These are phyloP conservation scores for Idris sp. DNA, from an alignment of 1,140 invertebrate genomes.

Conservation along the genomic window DNA sequence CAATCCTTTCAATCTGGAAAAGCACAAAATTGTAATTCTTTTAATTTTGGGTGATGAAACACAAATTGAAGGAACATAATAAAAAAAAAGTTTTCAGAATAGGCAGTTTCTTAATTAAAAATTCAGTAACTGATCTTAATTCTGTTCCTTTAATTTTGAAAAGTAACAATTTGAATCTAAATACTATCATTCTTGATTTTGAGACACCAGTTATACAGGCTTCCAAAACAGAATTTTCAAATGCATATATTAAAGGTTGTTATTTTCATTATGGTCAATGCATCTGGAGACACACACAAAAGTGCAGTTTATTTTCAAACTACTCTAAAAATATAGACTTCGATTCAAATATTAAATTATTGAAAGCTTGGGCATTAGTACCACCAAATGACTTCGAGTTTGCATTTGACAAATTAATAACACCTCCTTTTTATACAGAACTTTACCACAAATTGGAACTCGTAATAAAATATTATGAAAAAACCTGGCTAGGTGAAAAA, in stretches of 20 bases:
- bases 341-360: constrained; percentile 1
- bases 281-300: constrained; percentile 6
- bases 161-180: neutral
- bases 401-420: neutral
- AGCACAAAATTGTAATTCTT: no score
- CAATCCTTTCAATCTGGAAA: no score
- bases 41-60: no score
- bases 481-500: no score
- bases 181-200: neutral
- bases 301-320: neutral
- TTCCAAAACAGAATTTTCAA: neutral
- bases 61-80: no score
- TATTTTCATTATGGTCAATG: constrained; percentile 10
- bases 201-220: neutral
- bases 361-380: constrained; percentile 1
- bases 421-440: no score
- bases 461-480: no score
- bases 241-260: neutral
- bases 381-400: neutral
- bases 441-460: no score
- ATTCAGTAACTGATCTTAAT: no score
- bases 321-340: constrained; percentile 1
- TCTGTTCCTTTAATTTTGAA: no score
- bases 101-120: neutral
- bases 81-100: no score